Evolutionary conservation across 2,888 invertebrate genomes (phyloP), one percentile per base, ranked within the genome.

Genomic region (Lomographa bimaculata): DNA sequence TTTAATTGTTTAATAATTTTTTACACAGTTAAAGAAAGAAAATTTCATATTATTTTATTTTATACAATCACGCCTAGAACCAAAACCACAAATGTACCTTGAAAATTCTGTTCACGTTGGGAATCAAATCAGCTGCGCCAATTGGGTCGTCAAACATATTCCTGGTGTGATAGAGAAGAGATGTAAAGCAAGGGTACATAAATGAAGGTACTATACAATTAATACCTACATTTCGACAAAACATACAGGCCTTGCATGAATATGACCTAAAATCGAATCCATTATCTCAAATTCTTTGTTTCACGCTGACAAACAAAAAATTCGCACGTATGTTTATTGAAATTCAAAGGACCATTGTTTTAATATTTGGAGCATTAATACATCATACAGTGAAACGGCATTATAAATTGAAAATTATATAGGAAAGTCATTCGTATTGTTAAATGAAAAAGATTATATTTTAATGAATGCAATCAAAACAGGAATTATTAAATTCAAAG

Each of bases 251-350:
- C n/a, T 6, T 18, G 6, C 14, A n/a, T 18, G 24, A 23, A 36
- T 21, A 39, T 39, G 38, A 40, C 38, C 32, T 35, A 41, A 42
- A 47, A 37, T 9, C 20, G 46, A 45, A 43, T 38, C 40, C 38
- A 39, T 26, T 23, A 43, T 26, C 32, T 36, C 29, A 40, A 20
- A 27, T 24, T 36, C 33, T 46, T 46, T 46, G 40, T 44, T 40
- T 26, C 8, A 36, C 32, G 19, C 9, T 20, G 12, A 29, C 43
- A 40, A 41, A 39, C 18, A 35, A 34, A 42, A 21, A 42, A 24
- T 32, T 25, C 17, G 28, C 28, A 17, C 25, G 24, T 29, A 20
- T 24, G 24, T 34, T 42, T 40, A 33, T 33, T 33, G 20, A 40
- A 47, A 34, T 33, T 17, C 35, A 25, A 35, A 35, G 17, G 26